phyloP scores from a whole-genome alignment of 1,140 invertebrate species.

The Zaprionus camerounensis region DNA sequence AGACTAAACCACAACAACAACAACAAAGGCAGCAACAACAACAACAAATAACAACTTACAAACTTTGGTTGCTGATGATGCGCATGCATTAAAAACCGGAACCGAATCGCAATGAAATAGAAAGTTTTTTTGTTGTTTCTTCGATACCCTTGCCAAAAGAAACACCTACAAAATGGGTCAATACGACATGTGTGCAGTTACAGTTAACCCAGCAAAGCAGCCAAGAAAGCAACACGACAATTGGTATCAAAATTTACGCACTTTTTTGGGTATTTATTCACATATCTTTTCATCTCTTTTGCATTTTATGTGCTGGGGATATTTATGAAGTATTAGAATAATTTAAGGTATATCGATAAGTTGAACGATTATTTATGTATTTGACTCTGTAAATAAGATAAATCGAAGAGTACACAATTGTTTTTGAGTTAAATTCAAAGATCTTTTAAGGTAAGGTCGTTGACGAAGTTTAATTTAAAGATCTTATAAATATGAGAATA shows the following conservation, averaged over 20 bases:
- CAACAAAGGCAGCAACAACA: neutral
- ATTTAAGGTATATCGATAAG: too few relatives aligned
- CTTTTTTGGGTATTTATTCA: neutral
- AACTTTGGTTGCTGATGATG: constrained; percentile 2
- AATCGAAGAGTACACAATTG: too few relatives aligned
- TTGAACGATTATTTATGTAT: too few relatives aligned
- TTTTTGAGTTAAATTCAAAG: too few relatives aligned
- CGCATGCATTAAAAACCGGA: constrained; percentile 66
- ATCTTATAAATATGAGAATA: too few relatives aligned
- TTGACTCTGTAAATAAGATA: too few relatives aligned
- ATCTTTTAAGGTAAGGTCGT: too few relatives aligned
- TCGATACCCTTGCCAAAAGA: constrained; percentile 25
- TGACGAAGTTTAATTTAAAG: too few relatives aligned
- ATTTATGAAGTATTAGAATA: too few relatives aligned
- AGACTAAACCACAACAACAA: constrained; percentile 3
- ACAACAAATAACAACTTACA: neutral
- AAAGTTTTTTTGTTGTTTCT: constrained; percentile 59
- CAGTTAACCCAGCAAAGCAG: constrained; percentile 1
- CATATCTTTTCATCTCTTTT: too few relatives aligned
- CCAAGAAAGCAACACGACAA: neutral
- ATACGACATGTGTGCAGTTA: constrained; percentile 8
- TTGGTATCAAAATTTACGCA: neutral
- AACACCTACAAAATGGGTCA: constrained; percentile 21
- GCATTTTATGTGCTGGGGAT: too few relatives aligned
- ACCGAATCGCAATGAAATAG: constrained; percentile 68